Conservation (phyloP, 2,797 vertebrate genomes). For the Schizopygopsis malacanthus region DNA sequence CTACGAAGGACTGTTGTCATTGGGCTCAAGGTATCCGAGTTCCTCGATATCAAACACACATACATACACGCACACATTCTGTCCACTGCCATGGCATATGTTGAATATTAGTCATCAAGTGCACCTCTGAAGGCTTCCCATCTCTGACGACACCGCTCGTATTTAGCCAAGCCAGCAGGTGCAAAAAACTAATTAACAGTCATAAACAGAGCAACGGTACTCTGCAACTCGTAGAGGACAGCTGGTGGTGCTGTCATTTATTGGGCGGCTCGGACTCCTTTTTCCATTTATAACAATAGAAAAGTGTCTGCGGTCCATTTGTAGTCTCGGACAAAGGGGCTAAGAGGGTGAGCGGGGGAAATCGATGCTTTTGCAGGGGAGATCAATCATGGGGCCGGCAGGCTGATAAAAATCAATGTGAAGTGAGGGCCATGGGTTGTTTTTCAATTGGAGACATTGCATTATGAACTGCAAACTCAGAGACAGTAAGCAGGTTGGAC, state of each 20-base stretch:
- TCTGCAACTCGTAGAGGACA: conserved; percentile 20
- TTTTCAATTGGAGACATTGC: conserved; percentile 67
- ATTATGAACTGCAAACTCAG: conserved; percentile 63
- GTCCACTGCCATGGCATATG: conserved; percentile 27
- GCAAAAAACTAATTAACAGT: conserved; percentile 25
- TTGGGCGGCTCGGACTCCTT: conserved; percentile 46
- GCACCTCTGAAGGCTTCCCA: conserved; percentile 34
- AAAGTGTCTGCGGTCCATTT: conserved; percentile 60
- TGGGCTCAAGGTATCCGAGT: not conserved
- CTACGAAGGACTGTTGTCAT: not conserved
- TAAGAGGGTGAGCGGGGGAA: conserved; percentile 59
- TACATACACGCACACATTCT: conserved; percentile 31
- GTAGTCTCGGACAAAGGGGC: conserved; percentile 57
- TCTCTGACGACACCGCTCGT: conserved; percentile 6
- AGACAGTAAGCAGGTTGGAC: conserved; percentile 30
- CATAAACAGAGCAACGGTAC: conserved; percentile 20
- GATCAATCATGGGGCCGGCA: conserved; percentile 61
- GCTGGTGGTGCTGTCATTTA: conserved; percentile 55
- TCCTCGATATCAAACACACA: conserved; percentile 30
- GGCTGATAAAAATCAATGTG: conserved; percentile 74
- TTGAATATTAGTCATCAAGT: conserved; percentile 41
- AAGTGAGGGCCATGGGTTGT: conserved; percentile 62
- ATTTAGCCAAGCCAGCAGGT: conserved; percentile 19
- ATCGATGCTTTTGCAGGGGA: conserved; percentile 66
- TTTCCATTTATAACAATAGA: conserved; percentile 63